Percentiles rank a stretch among this genome's conserved stretches.
Conservation (phyloP, 2,797 vertebrate species). For the Myotis pilosus region DNA sequence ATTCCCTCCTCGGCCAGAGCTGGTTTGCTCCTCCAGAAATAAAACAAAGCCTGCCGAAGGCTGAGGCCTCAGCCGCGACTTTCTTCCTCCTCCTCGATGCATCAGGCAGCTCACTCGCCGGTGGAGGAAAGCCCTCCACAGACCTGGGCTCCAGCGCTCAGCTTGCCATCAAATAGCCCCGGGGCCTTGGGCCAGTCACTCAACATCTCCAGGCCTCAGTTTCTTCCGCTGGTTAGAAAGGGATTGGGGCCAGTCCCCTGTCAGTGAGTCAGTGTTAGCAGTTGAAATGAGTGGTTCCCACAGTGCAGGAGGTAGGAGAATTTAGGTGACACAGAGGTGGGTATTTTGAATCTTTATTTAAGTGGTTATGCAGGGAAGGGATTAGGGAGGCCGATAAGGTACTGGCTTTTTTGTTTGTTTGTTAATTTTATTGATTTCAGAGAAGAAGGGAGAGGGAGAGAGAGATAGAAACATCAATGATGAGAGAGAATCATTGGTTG, state of each 20-base stretch:
- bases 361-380: neutral
- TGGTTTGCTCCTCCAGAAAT: neutral
- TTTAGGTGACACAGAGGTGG: fast-evolving
- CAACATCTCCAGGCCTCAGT: neutral
- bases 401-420: neutral
- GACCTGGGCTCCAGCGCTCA: fast-evolving
- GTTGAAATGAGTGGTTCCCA: neutral
- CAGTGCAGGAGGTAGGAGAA: neutral
- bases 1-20: neutral
- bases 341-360: neutral
- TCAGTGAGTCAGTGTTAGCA: neutral
- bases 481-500: no score
- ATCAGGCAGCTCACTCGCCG: neutral
- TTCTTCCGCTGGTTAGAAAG: neutral
- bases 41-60: neutral
- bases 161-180: no score
- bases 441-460: no score
- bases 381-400: neutral
- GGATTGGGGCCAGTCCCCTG: neutral
- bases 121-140: fast-evolving
- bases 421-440: no score
- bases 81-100: fast-evolving
- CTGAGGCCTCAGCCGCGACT: neutral
- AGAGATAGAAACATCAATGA: no score
- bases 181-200: neutral